Conservation (phyloP, 2,113 vertebrate species). For the Capra hircus region DNA sequence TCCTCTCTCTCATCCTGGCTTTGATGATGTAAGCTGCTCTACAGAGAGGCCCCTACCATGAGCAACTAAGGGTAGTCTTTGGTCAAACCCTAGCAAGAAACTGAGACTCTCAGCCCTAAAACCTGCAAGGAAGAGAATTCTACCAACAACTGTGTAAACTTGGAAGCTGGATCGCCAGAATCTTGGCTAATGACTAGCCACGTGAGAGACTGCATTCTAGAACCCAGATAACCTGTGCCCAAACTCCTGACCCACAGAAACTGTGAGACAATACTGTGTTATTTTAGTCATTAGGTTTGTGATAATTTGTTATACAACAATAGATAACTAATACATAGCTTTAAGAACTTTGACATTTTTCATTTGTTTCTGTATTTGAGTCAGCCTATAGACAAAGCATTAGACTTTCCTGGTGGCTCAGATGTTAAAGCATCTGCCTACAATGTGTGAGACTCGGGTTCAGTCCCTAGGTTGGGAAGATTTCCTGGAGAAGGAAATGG, state of each 20-base stretch:
- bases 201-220: neutral
- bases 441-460: accelerated
- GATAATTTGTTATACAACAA: neutral
- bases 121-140: neutral
- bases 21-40: neutral
- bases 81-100: neutral
- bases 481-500: neutral
- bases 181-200: neutral
- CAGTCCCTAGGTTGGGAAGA: neutral
- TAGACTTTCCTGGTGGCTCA: neutral
- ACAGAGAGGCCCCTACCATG: neutral
- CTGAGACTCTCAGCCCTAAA: neutral
- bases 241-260: neutral
- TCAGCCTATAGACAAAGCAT: neutral
- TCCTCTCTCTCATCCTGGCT: neutral
- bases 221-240: neutral
- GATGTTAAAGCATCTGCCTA: neutral
- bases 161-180: neutral
- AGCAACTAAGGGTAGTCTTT: neutral
- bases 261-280: neutral
- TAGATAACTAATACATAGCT: neutral
- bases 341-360: neutral
- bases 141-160: neutral
- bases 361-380: neutral
- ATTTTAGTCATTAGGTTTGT: neutral